Evolutionary conservation across 2,888 invertebrate genomes (phyloP).

Genomic region (Polydrusus cervinus): DNA sequence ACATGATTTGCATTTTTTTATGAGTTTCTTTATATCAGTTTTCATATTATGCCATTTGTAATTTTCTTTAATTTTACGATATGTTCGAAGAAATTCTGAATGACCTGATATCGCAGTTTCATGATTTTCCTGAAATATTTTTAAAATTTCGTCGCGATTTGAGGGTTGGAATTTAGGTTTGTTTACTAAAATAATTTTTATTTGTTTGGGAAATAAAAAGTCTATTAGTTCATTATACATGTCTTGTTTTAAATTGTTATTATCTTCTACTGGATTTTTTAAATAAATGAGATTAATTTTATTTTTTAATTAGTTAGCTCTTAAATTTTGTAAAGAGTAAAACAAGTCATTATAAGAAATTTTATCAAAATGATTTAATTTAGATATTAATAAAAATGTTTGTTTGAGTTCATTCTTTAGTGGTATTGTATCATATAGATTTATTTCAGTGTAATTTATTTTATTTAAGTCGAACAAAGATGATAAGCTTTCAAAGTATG

Average conservation of each 20-base stretch:
- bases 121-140: slow-evolving; percentile 58
- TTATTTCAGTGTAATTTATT: slow-evolving; percentile 14
- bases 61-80: slow-evolving; percentile 54
- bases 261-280: slow-evolving; percentile 36
- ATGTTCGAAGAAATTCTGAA: slow-evolving; percentile 41
- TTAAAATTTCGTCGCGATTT: slow-evolving; percentile 15
- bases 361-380: slow-evolving; percentile 34
- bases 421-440: slow-evolving; percentile 26
- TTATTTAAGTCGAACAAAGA: slow-evolving; percentile 34
- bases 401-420: not conserved
- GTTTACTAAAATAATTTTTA: slow-evolving; percentile 54
- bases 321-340: slow-evolving; percentile 23
- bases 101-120: slow-evolving; percentile 53
- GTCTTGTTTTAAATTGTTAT: slow-evolving; percentile 34
- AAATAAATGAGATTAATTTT: slow-evolving; percentile 42
- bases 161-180: slow-evolving; percentile 42
- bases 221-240: slow-evolving; percentile 39
- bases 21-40: slow-evolving; percentile 44
- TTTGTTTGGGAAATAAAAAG: slow-evolving; percentile 48
- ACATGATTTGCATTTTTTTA: slow-evolving; percentile 53
- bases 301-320: slow-evolving; percentile 19
- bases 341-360: slow-evolving; percentile 1
- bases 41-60: slow-evolving; percentile 53
- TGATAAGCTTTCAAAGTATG: slow-evolving; percentile 35
- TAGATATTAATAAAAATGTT: slow-evolving; percentile 34